Evolutionary conservation across 2,113 vertebrate species (phyloP), one percentile per base, ranked within the genome.

Genomic region (Vicugna pacos): DNA sequence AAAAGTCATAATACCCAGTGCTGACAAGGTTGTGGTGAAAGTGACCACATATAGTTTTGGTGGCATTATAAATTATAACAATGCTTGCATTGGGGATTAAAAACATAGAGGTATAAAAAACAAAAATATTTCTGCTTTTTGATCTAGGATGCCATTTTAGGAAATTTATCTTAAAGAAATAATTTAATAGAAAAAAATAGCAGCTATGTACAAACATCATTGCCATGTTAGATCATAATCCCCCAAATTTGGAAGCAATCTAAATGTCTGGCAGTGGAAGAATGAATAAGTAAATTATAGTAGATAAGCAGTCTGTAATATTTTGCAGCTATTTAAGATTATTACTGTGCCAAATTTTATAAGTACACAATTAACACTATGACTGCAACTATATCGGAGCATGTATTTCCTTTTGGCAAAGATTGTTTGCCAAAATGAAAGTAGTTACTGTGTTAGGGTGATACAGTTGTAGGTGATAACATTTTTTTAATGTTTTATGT

Each of bases 151-250:
- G 26, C 35, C 6, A 77, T 73, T 85, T 82, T 72, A 16, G 62
- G 35, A 42, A 86, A 30, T 95, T 96, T 92, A 85, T 64, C 62
- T 38, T 92, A 48, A 65, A 70, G 52, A 91, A 65, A 50, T 62
- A 86, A 64, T 75, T 92, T 89, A 54, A 46, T 77, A 92, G 30
- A 54, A 92, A 95, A 88, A 90, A 90, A 50, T 62, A 64, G 54
- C 80, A 80, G 15, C 30, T 80, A 10, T 65, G 2, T 87, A 54
- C 35, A 81, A 24, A 84, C 87, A 80, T 88, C 38, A 80, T 58
- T 75, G 16, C 64, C 17, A 42, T 73, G 5, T 73, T 80, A 83
- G 42, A 62, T 80, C 17, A 62, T 91, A 82, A 65, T 56, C 2
- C 19, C 26, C n/a, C 42, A 72, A 60, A 80, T 76, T 91, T 87